Base-by-base conservation (phyloP, 2,888 invertebrate species). In the Eristalis pertinax region DNA sequence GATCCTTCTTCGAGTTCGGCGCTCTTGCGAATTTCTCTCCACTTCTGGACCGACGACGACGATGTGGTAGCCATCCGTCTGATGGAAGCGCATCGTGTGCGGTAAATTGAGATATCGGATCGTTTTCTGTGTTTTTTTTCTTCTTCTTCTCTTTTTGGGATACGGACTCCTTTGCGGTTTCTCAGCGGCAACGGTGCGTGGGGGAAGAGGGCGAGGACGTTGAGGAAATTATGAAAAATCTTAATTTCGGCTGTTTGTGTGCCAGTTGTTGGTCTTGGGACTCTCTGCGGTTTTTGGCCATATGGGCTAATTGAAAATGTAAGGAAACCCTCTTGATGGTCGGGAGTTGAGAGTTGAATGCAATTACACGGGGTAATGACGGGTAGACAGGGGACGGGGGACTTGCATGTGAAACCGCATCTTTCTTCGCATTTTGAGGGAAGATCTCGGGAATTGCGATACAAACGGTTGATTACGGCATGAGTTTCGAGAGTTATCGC, bases 71-170 rank as follows among this genome's bases (percentile, higher is more conserved):
- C 69, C 41, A 22, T 26, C 22, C 22, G 19, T 64, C 62, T 63
- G 38, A 77, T 41, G 41, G 76, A 50, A 69, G 73, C 26, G 60
- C 87, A 60, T 76, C 87, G 87, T 87, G 87, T 87, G 87, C 70
- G 87, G 87, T 87, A 87, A 87, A 87, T 87, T 87, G 87, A 87
- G 87, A 87, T 87, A 87, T 87, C 84, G 87, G 75, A 80, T 83
- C 64, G 75, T 73, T 87, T 32, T 32, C 7, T 50, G n/a, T 50
- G 8, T 76, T 74, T 75, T 64, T 58, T 32, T 32, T 32, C 7
- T 1, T 29, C 2, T 32, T 32, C 32, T 8, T 10, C 7, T 10
- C 8, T 32, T 8, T 60, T 60, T 60, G 60, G 70, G 83, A 79
- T 75, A 7, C 50, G 24, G 84, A 79, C 79, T 87, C 79, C 79